phyloP scores from a whole-genome alignment of 2,797 vertebrate species.

The Halcyon chelicuti region DNA sequence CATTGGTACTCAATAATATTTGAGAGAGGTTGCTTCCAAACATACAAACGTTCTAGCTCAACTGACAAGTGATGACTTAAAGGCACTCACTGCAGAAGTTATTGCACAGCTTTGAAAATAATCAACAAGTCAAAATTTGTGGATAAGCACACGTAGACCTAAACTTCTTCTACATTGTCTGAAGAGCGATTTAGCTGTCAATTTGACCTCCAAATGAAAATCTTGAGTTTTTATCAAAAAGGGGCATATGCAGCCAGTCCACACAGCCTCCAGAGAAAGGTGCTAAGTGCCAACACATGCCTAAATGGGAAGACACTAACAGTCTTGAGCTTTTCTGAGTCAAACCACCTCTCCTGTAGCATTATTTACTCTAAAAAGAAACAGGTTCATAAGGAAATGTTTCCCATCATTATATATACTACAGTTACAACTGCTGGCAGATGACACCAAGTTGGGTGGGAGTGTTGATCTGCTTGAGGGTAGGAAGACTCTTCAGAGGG shows the following conservation, averaged over 20 bases:
- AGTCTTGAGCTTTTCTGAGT: not conserved
- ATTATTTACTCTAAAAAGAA: constrained; percentile 1
- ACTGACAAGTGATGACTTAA: not conserved
- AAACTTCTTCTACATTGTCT: not conserved
- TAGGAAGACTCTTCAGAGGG: too few species aligned
- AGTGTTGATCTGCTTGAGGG: too few species aligned
- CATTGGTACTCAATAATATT: not conserved
- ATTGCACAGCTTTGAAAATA: not conserved
- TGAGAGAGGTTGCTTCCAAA: not conserved
- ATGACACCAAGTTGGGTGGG: too few species aligned
- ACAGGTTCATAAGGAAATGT: not conserved
- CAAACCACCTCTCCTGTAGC: not conserved
- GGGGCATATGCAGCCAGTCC: not conserved
- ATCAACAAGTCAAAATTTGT: not conserved
- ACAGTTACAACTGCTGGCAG: not conserved
- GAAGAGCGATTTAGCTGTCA: not conserved
- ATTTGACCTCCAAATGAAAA: not conserved
- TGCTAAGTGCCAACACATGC: not conserved
- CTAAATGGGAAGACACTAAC: not conserved
- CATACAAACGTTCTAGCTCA: not conserved
- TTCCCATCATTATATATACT: not conserved
- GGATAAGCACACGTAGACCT: not conserved
- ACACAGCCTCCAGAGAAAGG: not conserved
- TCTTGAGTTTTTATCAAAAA: not conserved
- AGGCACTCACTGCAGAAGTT: not conserved